Conservation (phyloP, 2,888 invertebrate genomes). For the Junonia oenone region DNA sequence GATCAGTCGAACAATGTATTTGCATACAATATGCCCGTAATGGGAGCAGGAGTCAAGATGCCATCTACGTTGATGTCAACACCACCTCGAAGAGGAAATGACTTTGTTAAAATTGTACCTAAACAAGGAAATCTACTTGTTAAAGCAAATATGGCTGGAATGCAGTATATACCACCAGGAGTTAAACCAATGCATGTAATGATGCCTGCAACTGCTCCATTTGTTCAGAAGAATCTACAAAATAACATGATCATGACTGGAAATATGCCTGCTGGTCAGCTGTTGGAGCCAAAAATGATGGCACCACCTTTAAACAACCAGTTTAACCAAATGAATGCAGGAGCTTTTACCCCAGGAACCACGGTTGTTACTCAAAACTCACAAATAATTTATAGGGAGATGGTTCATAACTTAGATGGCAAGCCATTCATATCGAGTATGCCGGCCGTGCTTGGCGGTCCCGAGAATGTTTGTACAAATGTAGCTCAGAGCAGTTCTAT, state of each 20-base stretch:
- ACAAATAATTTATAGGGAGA: conserved; percentile 71
- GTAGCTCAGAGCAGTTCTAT: conserved; percentile 59
- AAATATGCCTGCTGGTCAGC: conserved; percentile 46
- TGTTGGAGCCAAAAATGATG: conserved; percentile 49
- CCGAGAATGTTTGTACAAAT: conserved; percentile 55
- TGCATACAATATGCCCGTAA: conserved; percentile 47
- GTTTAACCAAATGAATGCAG: conserved; percentile 51
- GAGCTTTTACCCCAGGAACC: conserved; percentile 57
- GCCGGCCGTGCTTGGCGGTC: conserved; percentile 52
- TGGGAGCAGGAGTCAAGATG: conserved; percentile 44
- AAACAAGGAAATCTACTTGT: conserved; percentile 62
- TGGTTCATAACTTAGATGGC: conserved; percentile 67
- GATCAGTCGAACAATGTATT: conserved; percentile 46
- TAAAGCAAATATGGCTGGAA: conserved; percentile 57
- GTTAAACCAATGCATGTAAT: conserved; percentile 61
- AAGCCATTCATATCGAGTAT: conserved; percentile 64
- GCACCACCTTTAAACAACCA: conserved; percentile 48
- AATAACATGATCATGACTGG: conserved; percentile 66
- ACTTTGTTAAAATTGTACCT: conserved; percentile 56
- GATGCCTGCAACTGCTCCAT: conserved; percentile 55
- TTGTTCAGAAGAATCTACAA: conserved; percentile 68
- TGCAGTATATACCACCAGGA: conserved; percentile 56
- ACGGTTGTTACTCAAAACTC: conserved; percentile 71
- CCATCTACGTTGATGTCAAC: conserved; percentile 41
- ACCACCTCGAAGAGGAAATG: conserved; percentile 44